Base-by-base conservation (phyloP, 1,140 invertebrate species). In the Chironomus tepperi region DNA sequence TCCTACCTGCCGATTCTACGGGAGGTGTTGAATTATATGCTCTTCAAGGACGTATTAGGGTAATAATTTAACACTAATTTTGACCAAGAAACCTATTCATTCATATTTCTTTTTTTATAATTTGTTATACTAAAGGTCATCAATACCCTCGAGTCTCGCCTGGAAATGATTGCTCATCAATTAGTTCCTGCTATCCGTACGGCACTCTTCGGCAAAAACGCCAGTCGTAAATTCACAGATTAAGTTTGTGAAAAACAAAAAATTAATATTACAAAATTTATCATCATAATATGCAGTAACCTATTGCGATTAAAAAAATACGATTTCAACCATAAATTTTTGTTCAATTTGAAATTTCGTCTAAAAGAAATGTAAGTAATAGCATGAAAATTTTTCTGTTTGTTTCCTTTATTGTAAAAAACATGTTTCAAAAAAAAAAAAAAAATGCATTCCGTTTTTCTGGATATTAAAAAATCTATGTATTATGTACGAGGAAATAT, bases 161-260 rank as follows among this genome's bases (percentile, higher is more conserved):
- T 99, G 82, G 95, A 98, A 79, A 86, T 98, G 82, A 96, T 99
- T 81, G 93, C 95, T 74, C 89, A 92, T 79, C 94, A 98, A 85
- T 88, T 98, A 83, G 84, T 98, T 79, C 97, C 98, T 7, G 91
- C 98, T 82, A 92, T 99, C 76, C 92, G 97, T 85, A 92, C 89
- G 73, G 93, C 94, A 34, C 86, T 99, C 73, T 99, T 98, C 84
- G 97, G 97, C 42, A 87, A 88, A 77, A 99, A 99, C 84, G 89
- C 91, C 57, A 98, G 98, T 87, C 91, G 97, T 80, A 96, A 95
- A 88, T 99, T 99, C 87, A 90, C 90, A 78, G 97, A 98, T 86
- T 99, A 97, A 89, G 80, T 73, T 12, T 16, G 5, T n/a, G 18
- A 3, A 64, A 24, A 47, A 74, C 64, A 7, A 70, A 70, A 70